A percentile compares a stretch with the other conserved stretches of the same genome.
Conservation (phyloP, 2,113 vertebrate genomes). For the Toxotes jaculatrix region DNA sequence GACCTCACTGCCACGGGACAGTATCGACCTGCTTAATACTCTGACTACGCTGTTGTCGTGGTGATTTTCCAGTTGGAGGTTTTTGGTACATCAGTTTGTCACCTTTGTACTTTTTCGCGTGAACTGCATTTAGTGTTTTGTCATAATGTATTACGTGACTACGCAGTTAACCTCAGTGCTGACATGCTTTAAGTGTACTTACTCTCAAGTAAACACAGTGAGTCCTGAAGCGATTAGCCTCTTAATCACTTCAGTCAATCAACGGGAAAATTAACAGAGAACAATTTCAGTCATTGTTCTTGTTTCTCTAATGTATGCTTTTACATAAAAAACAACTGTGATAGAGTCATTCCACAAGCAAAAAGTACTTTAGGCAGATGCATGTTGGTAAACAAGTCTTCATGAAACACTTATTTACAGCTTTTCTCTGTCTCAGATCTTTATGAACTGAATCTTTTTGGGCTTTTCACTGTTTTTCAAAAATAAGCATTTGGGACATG, state of each 20-base stretch:
- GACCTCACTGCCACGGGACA: constrained; percentile 36
- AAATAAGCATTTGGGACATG: not conserved
- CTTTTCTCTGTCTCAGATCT: not conserved
- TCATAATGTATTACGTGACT: not conserved
- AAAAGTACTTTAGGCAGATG: not conserved
- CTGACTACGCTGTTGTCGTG: constrained; percentile 9
- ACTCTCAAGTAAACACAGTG: not conserved
- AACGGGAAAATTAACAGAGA: not conserved
- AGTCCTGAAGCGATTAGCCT: not conserved
- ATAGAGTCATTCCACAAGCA: too few relatives aligned
- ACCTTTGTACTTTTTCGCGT: constrained; percentile 21
- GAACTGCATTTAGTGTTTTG: not conserved
- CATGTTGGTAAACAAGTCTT: not conserved
- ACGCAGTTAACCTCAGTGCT: not conserved
- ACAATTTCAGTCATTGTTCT: not conserved
- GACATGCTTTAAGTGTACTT: constrained; percentile 20
- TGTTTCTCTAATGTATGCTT: too few relatives aligned
- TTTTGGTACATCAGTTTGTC: constrained; percentile 21
- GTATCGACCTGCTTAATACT: constrained; percentile 31
- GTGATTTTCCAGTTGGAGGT: constrained; percentile 6
- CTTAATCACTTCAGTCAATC: not conserved
- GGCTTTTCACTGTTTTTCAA: constrained; percentile 1
- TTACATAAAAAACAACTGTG: too few relatives aligned
- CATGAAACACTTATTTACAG: not conserved
- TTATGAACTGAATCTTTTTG: not conserved